Percentiles rank a stretch among this genome's conserved stretches.
phyloP scores from a whole-genome alignment of 1,140 invertebrate genomes.

The Drosophila sechellia region DNA sequence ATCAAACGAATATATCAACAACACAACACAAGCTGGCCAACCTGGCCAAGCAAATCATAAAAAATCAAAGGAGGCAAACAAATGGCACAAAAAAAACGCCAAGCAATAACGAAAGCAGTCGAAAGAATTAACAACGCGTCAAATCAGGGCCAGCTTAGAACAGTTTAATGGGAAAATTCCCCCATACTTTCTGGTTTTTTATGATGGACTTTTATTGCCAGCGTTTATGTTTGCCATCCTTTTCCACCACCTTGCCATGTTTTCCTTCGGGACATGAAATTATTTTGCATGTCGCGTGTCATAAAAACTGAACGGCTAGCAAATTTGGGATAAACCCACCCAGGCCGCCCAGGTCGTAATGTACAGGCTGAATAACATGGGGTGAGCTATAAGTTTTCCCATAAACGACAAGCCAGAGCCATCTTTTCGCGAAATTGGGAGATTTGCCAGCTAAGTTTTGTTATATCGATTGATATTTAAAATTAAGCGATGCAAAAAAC shows the following conservation, averaged over 20 bases:
- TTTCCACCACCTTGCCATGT: neutral
- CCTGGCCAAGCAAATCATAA: conserved; percentile 65
- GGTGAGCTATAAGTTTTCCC: conserved; percentile 14
- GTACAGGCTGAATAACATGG: neutral
- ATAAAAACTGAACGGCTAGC: conserved; percentile 69
- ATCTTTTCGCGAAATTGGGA: conserved; percentile 5
- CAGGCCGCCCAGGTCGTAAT: neutral
- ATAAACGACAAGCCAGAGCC: conserved; percentile 11
- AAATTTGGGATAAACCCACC: conserved; percentile 66
- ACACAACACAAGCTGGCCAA: conserved; percentile 14
- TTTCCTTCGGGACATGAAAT: conserved; percentile 50
- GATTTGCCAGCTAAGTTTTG: conserved; percentile 1
- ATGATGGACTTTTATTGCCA: conserved; percentile 75
- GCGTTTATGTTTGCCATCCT: conserved; percentile 51
- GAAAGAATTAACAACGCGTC: conserved; percentile 75
- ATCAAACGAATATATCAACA: neutral
- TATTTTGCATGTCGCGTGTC: conserved; percentile 66
- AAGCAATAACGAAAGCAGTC: conserved; percentile 11
- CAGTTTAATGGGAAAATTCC: conserved; percentile 56
- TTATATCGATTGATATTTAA: neutral
- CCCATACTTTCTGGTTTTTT: conserved; percentile 31
- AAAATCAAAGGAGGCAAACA: conserved; percentile 38
- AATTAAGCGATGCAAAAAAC: no score
- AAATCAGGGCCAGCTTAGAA: conserved; percentile 67
- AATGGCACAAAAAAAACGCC: neutral